Percentiles rank a stretch among this genome's conserved stretches.
These are phyloP conservation scores for Coelogynopora nodosa DNA, from an alignment of 2,888 invertebrate genomes.

Conservation along the genomic window DNA sequence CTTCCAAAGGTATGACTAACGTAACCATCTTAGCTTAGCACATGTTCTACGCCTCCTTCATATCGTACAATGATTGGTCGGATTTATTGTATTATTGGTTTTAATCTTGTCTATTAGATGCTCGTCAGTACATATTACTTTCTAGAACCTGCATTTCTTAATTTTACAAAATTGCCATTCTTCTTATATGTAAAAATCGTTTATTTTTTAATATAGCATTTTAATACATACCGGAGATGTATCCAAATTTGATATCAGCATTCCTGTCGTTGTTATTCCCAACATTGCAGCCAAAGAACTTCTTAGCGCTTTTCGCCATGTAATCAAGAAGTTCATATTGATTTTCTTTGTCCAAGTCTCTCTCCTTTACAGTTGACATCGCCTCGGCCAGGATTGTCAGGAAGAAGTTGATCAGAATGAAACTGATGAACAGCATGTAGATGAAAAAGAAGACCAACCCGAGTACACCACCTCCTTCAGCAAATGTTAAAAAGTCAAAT, in stretches of 20 bases:
- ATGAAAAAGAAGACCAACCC: conserved; percentile 56
- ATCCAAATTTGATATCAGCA: background rate
- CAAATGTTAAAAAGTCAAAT: conserved; percentile 56
- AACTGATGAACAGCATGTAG: conserved; percentile 53
- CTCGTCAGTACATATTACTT: too few species aligned
- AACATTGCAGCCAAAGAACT: background rate
- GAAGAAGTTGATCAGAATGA: conserved; percentile 58
- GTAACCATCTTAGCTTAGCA: too few species aligned
- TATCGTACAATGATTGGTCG: too few species aligned
- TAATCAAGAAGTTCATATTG: conserved; percentile 59
- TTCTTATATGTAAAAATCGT: too few species aligned
- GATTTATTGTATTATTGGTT: too few species aligned
- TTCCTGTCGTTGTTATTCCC: background rate
- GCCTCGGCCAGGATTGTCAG: conserved; percentile 56
- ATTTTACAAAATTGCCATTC: too few species aligned
- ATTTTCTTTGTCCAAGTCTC: conserved; percentile 52
- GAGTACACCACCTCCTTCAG: conserved; percentile 49
- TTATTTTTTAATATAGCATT: background rate
- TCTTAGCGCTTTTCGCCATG: conserved; percentile 48
- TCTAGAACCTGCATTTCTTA: too few species aligned
- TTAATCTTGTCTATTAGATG: too few species aligned
- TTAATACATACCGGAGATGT: background rate
- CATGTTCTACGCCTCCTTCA: too few species aligned
- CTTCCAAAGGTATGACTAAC: too few species aligned
- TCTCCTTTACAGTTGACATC: conserved; percentile 52